phyloP scores from a whole-genome alignment of 2,888 invertebrate species.

The Apotomis turbidana region DNA sequence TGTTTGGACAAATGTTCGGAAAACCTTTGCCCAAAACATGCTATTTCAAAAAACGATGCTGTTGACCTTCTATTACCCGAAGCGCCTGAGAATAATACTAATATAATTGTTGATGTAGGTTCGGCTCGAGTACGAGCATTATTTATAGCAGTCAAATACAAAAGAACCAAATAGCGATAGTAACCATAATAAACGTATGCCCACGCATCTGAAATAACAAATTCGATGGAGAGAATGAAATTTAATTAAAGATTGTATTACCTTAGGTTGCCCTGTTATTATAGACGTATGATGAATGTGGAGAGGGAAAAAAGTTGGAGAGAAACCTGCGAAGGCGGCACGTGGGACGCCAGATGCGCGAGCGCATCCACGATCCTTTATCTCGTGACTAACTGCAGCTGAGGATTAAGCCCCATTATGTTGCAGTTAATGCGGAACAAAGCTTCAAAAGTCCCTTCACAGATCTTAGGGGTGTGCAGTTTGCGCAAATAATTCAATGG shows the following conservation, averaged over 20 bases:
- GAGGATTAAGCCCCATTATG: conserved; percentile 72
- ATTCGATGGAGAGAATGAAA: conserved; percentile 61
- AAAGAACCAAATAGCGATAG: conserved; percentile 48
- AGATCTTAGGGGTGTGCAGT: conserved; percentile 48
- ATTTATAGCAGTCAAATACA: conserved; percentile 42
- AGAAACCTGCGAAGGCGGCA: conserved; percentile 76
- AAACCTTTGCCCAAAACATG: neutral
- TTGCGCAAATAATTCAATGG: conserved; percentile 26
- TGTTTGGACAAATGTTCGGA: conserved; percentile 13
- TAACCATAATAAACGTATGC: conserved; percentile 58
- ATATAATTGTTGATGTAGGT: conserved; percentile 28
- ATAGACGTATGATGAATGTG: conserved; percentile 75
- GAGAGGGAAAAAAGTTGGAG: conserved; percentile 68
- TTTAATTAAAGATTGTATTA: conserved; percentile 75
- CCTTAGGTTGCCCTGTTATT: conserved; percentile 70
- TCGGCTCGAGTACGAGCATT: conserved; percentile 24
- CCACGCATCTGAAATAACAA: conserved; percentile 57
- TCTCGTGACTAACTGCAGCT: conserved; percentile 68
- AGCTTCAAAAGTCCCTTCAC: conserved; percentile 55
- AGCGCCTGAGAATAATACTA: conserved; percentile 9
- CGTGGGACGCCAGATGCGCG: conserved; percentile 81
- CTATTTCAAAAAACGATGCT: neutral
- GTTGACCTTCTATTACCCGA: neutral
- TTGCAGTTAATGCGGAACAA: conserved; percentile 53
- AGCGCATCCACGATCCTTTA: conserved; percentile 71